Base-by-base conservation (phyloP, 2,888 invertebrate genomes). In the Ypsolopha scabrella region DNA sequence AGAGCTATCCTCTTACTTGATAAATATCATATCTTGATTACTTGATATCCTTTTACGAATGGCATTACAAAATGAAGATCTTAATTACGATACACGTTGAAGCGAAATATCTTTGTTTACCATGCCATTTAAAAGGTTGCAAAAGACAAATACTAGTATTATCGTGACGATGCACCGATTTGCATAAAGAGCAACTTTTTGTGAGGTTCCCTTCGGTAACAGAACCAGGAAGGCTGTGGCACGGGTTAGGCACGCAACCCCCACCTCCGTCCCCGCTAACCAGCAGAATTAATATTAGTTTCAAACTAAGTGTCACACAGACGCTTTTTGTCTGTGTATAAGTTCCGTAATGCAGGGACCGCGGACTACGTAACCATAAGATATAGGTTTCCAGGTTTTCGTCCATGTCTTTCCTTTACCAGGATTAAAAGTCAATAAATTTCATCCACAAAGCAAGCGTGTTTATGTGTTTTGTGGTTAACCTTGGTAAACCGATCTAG, bases 121-220 rank as follows among this genome's bases (percentile, higher is more conserved):
- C 58, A 58, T 24, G 24, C 24, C 24, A 24, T 24, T 24, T 24
- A 24, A 24, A 24, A 24, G 24, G 24, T 24, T 24, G 59, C 63
- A 63, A 62, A 66, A 63, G 61, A 60, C 61, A 61, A 64, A 62
- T 60, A 61, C 57, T 53, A 58, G 55, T 56, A 69, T 68, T 79
- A 72, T 76, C 80, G 79, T 81, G 79, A 70, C 72, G 68, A 67
- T 67, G 63, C 65, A 61, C 66, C 62, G 69, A 77, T 79, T 80
- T 78, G 74, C 80, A 80, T 81, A 78, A 79, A 78, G 71, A 75
- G 71, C 72, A 71, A 72, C 74, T 74, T 70, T 67, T 72, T 68
- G 69, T 70, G 68, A 71, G 72, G 67, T 72, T 64, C 62, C 57
- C 61, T 58, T 51, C 52, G 57, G 56, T 51, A 48, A 49, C 49